A percentile compares a stretch with the other conserved stretches of the same genome.
These are phyloP conservation scores for Acomys russatus DNA, from an alignment of 2,797 vertebrate species.

Conservation along the genomic window DNA sequence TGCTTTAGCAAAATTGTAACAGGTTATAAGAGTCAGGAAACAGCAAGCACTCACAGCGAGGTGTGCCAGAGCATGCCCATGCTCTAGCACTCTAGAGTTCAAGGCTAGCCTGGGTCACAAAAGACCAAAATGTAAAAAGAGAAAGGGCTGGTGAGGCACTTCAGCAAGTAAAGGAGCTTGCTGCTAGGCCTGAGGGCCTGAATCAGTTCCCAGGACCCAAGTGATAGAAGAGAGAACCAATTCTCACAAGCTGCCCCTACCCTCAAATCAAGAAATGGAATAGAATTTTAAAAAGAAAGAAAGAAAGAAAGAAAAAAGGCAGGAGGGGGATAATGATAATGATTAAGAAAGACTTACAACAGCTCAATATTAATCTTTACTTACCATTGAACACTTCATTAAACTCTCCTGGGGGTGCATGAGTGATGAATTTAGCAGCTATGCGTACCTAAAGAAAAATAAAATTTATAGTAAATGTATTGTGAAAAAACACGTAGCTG, in stretches of 20 bases:
- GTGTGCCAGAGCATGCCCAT: neutral
- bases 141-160: neutral
- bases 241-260: neutral
- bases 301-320: neutral
- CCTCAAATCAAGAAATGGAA: neutral
- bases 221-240: neutral
- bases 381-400: conserved; percentile 99
- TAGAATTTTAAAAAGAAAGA: neutral
- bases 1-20: conserved; percentile 52
- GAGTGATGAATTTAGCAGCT: conserved; percentile 96
- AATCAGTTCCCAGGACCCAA: neutral
- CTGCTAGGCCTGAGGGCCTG: neutral
- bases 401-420: conserved; percentile 98
- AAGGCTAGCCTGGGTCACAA: neutral
- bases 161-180: neutral
- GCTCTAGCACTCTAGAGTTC: neutral
- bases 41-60: neutral
- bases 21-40: conserved; percentile 7
- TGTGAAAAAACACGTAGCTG: conserved; percentile 52
- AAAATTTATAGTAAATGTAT: conserved; percentile 68
- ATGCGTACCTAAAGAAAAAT: conserved; percentile 93
- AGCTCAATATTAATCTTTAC: conserved; percentile 78
- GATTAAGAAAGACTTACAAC: conserved; percentile 60
- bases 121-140: neutral
- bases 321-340: neutral